These are phyloP conservation scores for Cebus imitator DNA, from an alignment of 2,113 vertebrate genomes.

Conservation along the genomic window DNA sequence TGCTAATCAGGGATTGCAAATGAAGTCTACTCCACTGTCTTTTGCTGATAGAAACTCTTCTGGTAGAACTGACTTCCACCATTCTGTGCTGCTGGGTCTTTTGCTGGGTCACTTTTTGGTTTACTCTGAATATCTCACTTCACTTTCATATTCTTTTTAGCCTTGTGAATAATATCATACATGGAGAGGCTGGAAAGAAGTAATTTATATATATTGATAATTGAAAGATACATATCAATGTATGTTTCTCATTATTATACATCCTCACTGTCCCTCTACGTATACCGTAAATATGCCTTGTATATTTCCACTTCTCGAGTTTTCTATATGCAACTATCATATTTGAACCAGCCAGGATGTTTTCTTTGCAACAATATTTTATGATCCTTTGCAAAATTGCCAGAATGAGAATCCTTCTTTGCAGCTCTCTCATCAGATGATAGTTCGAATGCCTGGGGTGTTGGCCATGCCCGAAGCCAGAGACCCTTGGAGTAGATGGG, in stretches of 20 bases:
- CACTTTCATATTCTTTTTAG: not conserved
- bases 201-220: not conserved
- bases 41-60: not conserved
- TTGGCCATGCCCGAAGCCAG: not conserved
- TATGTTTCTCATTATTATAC: no score
- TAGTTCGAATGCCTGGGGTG: not conserved
- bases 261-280: no score
- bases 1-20: not conserved
- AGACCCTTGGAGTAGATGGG: not conserved
- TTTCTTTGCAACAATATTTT: conserved; percentile 12
- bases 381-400: conserved; percentile 8
- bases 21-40: not conserved
- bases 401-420: conserved; percentile 10
- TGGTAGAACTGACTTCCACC: not conserved
- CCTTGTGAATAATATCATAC: not conserved
- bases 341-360: not conserved
- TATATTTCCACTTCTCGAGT: no score
- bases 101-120: not conserved
- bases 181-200: not conserved
- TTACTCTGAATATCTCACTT: not conserved
- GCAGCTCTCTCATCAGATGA: not conserved
- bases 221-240: no score
- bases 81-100: not conserved
- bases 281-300: no score
- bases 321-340: no score